Base-by-base conservation (phyloP, 2,888 invertebrate species). In the Xanthorhoe spadicearia region DNA sequence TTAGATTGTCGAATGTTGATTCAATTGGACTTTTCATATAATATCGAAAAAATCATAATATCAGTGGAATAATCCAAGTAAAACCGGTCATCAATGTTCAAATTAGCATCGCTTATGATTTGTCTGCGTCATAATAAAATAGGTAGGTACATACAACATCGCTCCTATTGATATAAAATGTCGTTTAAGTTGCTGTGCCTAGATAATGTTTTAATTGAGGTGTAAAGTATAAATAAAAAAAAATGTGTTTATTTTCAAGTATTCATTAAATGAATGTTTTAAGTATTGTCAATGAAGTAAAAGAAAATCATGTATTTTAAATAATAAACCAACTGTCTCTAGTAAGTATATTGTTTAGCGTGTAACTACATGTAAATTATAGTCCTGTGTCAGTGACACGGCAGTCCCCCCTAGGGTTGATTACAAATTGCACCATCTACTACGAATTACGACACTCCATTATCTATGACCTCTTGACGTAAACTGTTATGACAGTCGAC, bases 401-500 rank as follows among this genome's bases (percentile, higher is more conserved):
- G 28, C n/a, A 38, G 15, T 19, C 43, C 46, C 19, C 32, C 55
- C 60, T 52, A 13, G 32, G 32, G 59, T 57, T 58, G 28, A 61
- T 68, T 68, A 57, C 57, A 68, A 67, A 64, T 61, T 64, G 60
- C 60, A 64, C 61, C 54, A 68, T 64, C 61, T 52, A 67, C 55
- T 56, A 51, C 51, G 51, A 61, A 65, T 56, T 67, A 58, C 64
- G 77, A 71, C 78, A 73, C 71, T 61, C 59, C 68, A 74, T 83
- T 87, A 89, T 87, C 87, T 73, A 58, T 83, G 83, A 85, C 83
- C 84, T 82, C 76, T 80, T 80, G 69, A 77, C 79, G 73, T 83
- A 81, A 79, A 79, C 80, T 79, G 72, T 77, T 77, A 75, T 80
- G 76, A 76, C 77, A 73, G 72, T 68, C 78, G 61, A 76, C 69